Evolutionary conservation across 2,888 invertebrate species (phyloP), one percentile per base, ranked within the genome.

Genomic region (Panzeria rudis): DNA sequence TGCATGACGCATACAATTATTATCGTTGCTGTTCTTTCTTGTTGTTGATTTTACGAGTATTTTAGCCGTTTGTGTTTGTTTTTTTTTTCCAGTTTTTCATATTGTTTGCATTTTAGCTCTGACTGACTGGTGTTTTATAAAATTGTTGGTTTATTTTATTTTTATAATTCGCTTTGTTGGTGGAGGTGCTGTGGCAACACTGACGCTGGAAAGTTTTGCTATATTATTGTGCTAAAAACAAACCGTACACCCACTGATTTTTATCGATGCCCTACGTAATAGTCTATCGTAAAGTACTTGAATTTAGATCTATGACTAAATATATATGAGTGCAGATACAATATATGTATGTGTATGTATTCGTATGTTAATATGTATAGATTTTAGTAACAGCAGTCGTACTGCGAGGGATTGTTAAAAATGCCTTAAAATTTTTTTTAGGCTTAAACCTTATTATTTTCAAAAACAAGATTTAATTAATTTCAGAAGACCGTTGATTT

Each of bases 1-100:
- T 75, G 85, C 75, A 85, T 85, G 85, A 85, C 85, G 85, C 85
- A 85, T 85, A 62, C 69, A 64, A 54, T 77, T 77, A 72, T 72
- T 72, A 47, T 50, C 62, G 52, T 62, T 78, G 61, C 7, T 78
- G 68, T 17, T 73, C 59, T 52, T 17, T 73, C 59, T 52, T 56
- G 64, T 32, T 59, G 47, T 66, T 68, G 64, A 20, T 78, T 35
- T 50, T 68, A 68, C 61, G 61, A 73, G 20, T 68, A 47, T 59
- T 71, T 78, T 78, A 41, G 38, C 56, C 66, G 76, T 77, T 56
- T 82, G 47, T 25, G 56, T 25, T 59, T 59, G 32, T 64, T 59
- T 52, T 68, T 9, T 38, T 9, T 38, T 9, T 13, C 35, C 23
- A 32, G 25, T 52, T 71, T n/a, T 66, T 61, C 3, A 17, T 47